A percentile compares a stretch with the other conserved stretches of the same genome.
These are phyloP conservation scores for Lumbricus terrestris DNA, from an alignment of 2,888 invertebrate genomes.

Conservation along the genomic window DNA sequence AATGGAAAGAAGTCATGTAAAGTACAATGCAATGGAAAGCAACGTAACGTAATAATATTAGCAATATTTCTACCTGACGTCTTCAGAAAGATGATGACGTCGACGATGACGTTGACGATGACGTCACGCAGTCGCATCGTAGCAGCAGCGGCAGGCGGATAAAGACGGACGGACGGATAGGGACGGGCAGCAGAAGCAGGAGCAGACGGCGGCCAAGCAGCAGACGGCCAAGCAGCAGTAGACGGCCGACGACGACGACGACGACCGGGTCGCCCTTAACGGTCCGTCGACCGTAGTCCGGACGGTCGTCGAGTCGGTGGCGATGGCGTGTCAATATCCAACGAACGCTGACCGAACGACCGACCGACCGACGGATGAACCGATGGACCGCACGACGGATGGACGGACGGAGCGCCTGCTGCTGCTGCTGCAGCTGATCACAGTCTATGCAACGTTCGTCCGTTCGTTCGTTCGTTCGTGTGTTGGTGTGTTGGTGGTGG, in stretches of 20 bases:
- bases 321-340: neutral
- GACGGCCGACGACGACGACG: too few relatives aligned
- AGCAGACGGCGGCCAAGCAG: too few relatives aligned
- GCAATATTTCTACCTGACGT: neutral
- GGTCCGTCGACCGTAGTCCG: neutral
- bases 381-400: neutral
- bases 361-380: neutral
- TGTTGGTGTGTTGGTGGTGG: too few relatives aligned
- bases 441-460: neutral
- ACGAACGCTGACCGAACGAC: neutral
- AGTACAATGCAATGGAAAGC: too few relatives aligned
- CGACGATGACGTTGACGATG: conserved; percentile 11
- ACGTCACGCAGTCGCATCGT: neutral
- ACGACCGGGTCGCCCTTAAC: neutral
- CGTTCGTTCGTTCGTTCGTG: too few relatives aligned
- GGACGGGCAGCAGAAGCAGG: too few relatives aligned
- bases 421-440: neutral
- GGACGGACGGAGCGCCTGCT: neutral
- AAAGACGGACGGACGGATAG: neutral
- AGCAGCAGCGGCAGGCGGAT: neutral
- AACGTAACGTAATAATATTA: too few relatives aligned
- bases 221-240: too few relatives aligned
- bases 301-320: too few relatives aligned
- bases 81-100: neutral
- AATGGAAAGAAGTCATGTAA: too few relatives aligned